Base-by-base conservation (phyloP, 2,113 vertebrate species). In the Notarius quadriscutis region DNA sequence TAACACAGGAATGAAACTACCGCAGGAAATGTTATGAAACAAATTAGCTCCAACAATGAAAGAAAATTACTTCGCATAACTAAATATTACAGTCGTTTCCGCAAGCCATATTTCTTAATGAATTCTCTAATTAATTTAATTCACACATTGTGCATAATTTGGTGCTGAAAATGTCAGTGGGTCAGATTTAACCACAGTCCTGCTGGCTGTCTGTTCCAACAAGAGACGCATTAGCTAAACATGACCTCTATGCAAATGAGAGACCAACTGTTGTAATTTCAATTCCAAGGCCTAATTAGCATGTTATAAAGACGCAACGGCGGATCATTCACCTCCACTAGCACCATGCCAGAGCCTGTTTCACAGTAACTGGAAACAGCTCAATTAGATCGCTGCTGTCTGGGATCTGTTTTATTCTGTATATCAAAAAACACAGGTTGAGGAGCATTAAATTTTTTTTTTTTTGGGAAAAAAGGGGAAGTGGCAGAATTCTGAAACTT, bases 51-150 rank as follows among this genome's bases (percentile, higher is more conserved):
- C 94, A 96, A 97, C 96, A 97, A 96, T 97, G 96, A 94, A 92
- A 96, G 95, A 97, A 97, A 98, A 96, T 94, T 93, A 95, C 95
- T 96, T 94, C 93, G 94, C 94, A 95, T 96, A 96, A 96, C 95
- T 95, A 95, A 96, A 96, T 94, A 95, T 94, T 96, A 94, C 93
- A 94, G 90, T 93, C 91, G 89, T 94, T 96, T 97, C 94, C 95
- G 93, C 94, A 86, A 95, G 94, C 96, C 95, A 95, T 93, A 94
- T 93, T 96, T 96, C 95, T 94, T 96, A 96, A 97, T 97, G 96
- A 97, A 97, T 97, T 96, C 94, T 93, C 93, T 97, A 97, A 97
- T 97, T 97, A 97, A 97, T 97, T 97, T 97, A 96, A 96, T 94
- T 95, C 93, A 96, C 92, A 96, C 94, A 95, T 96, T 97, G 94